phyloP scores from a whole-genome alignment of 2,113 vertebrate species.

The Ranitomeya variabilis region DNA sequence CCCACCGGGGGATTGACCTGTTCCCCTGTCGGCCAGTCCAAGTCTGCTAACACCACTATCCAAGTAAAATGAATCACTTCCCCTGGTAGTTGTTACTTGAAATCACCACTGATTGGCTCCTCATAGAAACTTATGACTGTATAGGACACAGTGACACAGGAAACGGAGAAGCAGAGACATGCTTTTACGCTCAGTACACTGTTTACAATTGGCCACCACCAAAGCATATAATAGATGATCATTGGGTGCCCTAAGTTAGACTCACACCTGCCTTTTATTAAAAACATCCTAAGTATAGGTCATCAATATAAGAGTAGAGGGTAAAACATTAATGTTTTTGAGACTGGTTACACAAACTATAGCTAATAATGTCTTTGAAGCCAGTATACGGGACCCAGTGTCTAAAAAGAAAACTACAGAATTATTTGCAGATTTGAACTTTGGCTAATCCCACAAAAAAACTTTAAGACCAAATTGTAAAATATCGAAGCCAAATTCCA shows the following conservation, averaged over 20 bases:
- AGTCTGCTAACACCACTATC: background rate
- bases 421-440: slow-evolving; percentile 40
- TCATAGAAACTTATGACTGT: too few species aligned
- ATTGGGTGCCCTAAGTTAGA: too few species aligned
- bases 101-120: background rate
- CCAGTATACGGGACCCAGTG: background rate
- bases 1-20: too few species aligned
- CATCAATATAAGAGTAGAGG: too few species aligned
- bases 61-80: background rate
- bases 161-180: too few species aligned
- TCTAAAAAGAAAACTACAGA: slow-evolving; percentile 5
- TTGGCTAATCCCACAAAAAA: slow-evolving; percentile 38
- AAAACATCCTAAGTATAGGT: too few species aligned
- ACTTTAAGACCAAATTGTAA: background rate
- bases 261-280: too few species aligned
- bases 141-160: background rate
- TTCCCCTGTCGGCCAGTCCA: too few species aligned
- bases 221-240: too few species aligned
- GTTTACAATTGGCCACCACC: too few species aligned
- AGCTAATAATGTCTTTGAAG: background rate
- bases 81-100: background rate
- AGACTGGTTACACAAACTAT: background rate
- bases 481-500: background rate
- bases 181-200: too few species aligned
- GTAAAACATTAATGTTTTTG: background rate